phyloP scores from a whole-genome alignment of 2,797 vertebrate genomes.

The Anomalospiza imberbis region DNA sequence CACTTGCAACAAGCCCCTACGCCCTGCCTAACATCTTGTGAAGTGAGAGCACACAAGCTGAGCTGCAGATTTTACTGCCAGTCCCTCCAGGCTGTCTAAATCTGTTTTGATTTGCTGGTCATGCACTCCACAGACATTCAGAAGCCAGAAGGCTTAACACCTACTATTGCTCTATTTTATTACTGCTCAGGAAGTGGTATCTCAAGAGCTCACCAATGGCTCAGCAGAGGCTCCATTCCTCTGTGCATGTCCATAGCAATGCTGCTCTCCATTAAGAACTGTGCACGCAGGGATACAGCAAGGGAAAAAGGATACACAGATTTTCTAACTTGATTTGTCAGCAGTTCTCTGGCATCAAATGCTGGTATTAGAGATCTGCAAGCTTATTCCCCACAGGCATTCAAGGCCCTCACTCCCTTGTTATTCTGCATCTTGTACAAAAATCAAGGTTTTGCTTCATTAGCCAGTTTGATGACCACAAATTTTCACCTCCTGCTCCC shows the following conservation, averaged over 20 bases:
- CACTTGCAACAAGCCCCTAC: background rate
- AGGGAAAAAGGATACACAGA: background rate
- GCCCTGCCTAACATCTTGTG: background rate
- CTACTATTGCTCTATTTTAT: slow-evolving; percentile 2
- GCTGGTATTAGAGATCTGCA: background rate
- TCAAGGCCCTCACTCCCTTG: background rate
- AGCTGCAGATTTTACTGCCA: background rate
- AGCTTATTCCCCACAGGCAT: background rate
- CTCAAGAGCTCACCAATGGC: background rate
- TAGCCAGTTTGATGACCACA: background rate
- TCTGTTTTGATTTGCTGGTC: slow-evolving; percentile 25
- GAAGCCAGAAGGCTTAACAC: slow-evolving; percentile 12
- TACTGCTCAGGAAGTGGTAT: background rate
- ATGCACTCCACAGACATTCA: background rate
- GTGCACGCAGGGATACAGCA: background rate
- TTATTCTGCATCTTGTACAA: background rate
- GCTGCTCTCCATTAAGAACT: background rate
- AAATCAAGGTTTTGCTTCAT: background rate
- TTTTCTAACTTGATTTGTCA: background rate
- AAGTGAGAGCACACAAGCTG: background rate
- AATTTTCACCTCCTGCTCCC: background rate
- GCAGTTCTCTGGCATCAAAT: background rate
- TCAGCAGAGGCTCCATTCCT: background rate
- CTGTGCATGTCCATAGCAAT: background rate
- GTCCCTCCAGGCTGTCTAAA: background rate